Evolutionary conservation across 2,113 vertebrate species (phyloP), one percentile per base, ranked within the genome.

Genomic region (Pogona vitticeps): DNA sequence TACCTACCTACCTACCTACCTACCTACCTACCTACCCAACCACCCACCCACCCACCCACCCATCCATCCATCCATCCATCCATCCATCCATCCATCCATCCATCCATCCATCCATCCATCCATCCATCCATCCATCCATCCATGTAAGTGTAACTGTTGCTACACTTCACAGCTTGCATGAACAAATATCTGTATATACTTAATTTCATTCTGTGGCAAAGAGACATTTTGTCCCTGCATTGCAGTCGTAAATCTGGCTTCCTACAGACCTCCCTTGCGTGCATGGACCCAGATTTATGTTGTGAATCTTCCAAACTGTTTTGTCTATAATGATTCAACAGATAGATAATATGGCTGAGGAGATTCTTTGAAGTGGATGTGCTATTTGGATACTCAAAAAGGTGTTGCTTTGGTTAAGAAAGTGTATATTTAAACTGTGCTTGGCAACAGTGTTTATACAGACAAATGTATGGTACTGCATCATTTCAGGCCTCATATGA

Each of bases 231-330:
- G 89, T 91, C 59, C 82, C 84, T 86, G 84, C 75, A 83, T 42
- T 80, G 83, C 33, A 82, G 87, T 87, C 71, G 91, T 90, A 91
- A 93, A 89, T 93, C 83, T 90, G 38, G 71, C 82, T 88, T 92
- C 86, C 63, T 85, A 82, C 85, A 86, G 88, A 92, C 94, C 92
- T 94, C 75, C 86, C 85, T 58, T 78, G 61, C 0, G 42, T 80
- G 33, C 52, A 36, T 89, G 84, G 92, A 78, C 91, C 83, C 46
- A 86, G 65, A 65, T 93, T 92, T 93, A 58, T 89, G 87, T 87
- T 92, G 75, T 86, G 85, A 91, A 89, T 92, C 76, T 93, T 93
- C 90, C 58, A 88, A 88, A 90, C 91, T 87, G 86, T 92, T 93
- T 93, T 21, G 90, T 82, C 87, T 94, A 86, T 72, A 26, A 82